A percentile compares a stretch with the other conserved stretches of the same genome.
These are phyloP conservation scores for Tylochromis polylepis DNA, from an alignment of 2,113 vertebrate species.

Conservation along the genomic window DNA sequence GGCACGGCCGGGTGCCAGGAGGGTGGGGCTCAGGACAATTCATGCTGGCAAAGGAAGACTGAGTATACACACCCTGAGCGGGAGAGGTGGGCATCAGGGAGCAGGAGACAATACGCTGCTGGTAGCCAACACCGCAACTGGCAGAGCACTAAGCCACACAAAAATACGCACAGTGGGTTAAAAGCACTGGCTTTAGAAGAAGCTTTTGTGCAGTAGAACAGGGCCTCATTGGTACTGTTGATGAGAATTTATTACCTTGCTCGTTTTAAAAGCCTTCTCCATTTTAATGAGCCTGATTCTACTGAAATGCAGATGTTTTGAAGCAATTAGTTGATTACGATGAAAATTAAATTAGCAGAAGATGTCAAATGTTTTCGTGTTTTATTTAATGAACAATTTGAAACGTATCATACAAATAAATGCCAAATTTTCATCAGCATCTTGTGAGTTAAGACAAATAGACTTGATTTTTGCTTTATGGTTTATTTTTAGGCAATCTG, in stretches of 20 bases:
- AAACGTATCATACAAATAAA: neutral
- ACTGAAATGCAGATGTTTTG: neutral
- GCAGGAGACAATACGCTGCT: conserved; percentile 80
- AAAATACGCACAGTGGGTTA: neutral
- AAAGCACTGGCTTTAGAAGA: neutral
- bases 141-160: conserved; percentile 77
- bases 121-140: conserved; percentile 77
- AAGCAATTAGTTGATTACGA: neutral
- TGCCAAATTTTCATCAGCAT: neutral
- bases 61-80: conserved; percentile 17
- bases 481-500: too few species aligned
- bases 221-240: neutral
- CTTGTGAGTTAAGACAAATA: neutral
- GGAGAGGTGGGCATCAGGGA: conserved; percentile 51
- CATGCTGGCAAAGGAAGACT: conserved; percentile 26
- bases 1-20: conserved; percentile 68
- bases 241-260: neutral
- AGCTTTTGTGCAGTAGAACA: neutral
- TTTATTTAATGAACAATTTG: neutral
- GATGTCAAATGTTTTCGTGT: neutral
- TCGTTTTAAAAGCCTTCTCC: neutral
- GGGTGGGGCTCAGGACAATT: conserved; percentile 74
- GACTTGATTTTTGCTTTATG: too few species aligned
- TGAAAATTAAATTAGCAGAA: neutral
- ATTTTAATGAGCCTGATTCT: neutral